phyloP scores from a whole-genome alignment of 2,888 invertebrate species.

The Drosophila kuntzei region DNA sequence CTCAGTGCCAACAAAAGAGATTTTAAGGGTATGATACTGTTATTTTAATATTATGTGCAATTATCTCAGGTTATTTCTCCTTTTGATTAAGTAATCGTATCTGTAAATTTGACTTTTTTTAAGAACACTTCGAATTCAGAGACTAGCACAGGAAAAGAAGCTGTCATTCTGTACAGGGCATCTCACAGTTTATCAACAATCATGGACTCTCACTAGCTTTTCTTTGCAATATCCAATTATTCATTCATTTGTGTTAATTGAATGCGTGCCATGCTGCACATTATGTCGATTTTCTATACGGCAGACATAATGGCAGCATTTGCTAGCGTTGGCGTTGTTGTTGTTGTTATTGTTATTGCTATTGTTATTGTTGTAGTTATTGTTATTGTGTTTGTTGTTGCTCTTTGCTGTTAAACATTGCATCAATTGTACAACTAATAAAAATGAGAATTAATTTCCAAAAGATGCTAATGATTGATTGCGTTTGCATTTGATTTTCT shows the following conservation, averaged over 20 bases:
- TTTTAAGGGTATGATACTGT: constrained; percentile 15
- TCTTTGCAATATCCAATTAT: constrained; percentile 59
- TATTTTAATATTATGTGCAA: neutral
- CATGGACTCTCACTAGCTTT: constrained; percentile 4
- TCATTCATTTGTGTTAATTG: constrained; percentile 77
- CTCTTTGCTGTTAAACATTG: constrained; percentile 34
- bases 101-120: neutral
- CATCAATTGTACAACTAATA: constrained; percentile 51
- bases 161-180: constrained; percentile 16
- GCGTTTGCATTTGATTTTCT: constrained; percentile 60
- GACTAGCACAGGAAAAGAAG: neutral
- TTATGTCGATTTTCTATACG: constrained; percentile 58
- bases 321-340: constrained; percentile 60
- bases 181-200: neutral
- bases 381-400: constrained; percentile 17
- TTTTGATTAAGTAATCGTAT: too few relatives aligned
- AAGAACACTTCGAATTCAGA: too few relatives aligned
- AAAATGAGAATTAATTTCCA: constrained; percentile 72
- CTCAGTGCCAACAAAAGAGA: constrained; percentile 11
- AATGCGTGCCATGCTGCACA: constrained; percentile 71
- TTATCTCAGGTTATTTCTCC: neutral
- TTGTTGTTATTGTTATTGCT: constrained; percentile 29
- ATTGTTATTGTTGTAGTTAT: constrained; percentile 11
- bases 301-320: constrained; percentile 80
- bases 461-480: constrained; percentile 78